Evolutionary conservation across 1,140 invertebrate genomes (phyloP).

Genomic region (Leptopilina boulardi): DNA sequence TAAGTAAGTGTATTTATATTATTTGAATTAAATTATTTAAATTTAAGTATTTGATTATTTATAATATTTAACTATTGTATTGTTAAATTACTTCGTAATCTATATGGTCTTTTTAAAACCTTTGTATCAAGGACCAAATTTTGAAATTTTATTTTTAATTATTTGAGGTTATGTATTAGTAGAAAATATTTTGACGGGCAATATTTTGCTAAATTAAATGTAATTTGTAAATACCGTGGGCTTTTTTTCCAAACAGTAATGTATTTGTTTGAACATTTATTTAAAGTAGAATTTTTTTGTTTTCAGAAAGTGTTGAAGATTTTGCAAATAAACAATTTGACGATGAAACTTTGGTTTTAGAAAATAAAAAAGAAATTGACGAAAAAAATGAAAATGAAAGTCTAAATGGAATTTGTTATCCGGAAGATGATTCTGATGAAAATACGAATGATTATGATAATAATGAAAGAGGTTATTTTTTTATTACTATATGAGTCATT

Average conservation of each 20-base stretch:
- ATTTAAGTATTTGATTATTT: background rate
- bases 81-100: background rate
- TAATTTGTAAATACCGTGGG: too few relatives aligned
- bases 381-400: too few relatives aligned
- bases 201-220: too few relatives aligned
- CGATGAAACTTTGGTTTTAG: background rate
- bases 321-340: background rate
- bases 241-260: too few relatives aligned
- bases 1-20: background rate
- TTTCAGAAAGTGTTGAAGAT: constrained; percentile 2
- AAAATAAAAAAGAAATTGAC: background rate
- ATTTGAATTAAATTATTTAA: too few relatives aligned
- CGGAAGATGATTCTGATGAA: background rate
- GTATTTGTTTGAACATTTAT: too few relatives aligned
- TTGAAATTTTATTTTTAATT: background rate
- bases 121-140: background rate
- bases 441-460: background rate
- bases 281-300: background rate
- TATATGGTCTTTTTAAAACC: background rate
- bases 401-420: background rate
- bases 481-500: too few relatives aligned
- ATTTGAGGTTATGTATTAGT: background rate
- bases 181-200: background rate
- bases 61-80: background rate
- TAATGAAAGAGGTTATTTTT: background rate